A percentile compares a stretch with the other conserved stretches of the same genome.
phyloP scores from a whole-genome alignment of 2,888 invertebrate species.

The Drosophila macrospina region DNA sequence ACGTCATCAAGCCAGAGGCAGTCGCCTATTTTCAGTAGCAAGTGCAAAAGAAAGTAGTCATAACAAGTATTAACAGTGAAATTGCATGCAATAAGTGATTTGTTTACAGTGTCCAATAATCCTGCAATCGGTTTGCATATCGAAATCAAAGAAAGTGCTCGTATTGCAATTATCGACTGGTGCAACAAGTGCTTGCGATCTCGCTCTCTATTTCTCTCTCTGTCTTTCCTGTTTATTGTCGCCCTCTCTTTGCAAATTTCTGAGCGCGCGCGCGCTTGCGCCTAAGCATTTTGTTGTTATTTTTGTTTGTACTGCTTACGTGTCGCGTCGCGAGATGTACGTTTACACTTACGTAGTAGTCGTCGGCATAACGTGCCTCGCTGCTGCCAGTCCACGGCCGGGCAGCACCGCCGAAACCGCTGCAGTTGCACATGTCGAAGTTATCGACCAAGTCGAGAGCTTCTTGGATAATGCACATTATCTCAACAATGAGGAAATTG shows the following conservation, averaged over 20 bases:
- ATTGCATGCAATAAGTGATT: slow-evolving; percentile 4
- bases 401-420: slow-evolving; percentile 2
- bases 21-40: slow-evolving; percentile 11
- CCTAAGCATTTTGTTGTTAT: slow-evolving; percentile 29
- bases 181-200: slow-evolving; percentile 46
- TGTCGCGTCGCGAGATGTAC: slow-evolving; percentile 61
- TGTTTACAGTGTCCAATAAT: slow-evolving; percentile 13
- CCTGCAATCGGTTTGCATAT: slow-evolving; percentile 24
- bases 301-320: slow-evolving; percentile 52
- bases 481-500: slow-evolving; percentile 89
- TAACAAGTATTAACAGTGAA: slow-evolving; percentile 4
- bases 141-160: slow-evolving; percentile 29
- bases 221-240: neutral
- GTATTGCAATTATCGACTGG: slow-evolving; percentile 33
- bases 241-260: neutral
- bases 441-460: slow-evolving; percentile 68
- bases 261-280: slow-evolving; percentile 60
- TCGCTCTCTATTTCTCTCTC: neutral
- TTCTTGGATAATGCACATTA: slow-evolving; percentile 87
- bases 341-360: slow-evolving; percentile 35
- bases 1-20: slow-evolving; percentile 53
- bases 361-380: slow-evolving; percentile 37
- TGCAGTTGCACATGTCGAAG: slow-evolving; percentile 46
- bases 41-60: slow-evolving; percentile 46
- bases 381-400: slow-evolving; percentile 18